These are phyloP conservation scores for Phlogophora meticulosa DNA, from an alignment of 2,888 invertebrate genomes.

Conservation along the genomic window DNA sequence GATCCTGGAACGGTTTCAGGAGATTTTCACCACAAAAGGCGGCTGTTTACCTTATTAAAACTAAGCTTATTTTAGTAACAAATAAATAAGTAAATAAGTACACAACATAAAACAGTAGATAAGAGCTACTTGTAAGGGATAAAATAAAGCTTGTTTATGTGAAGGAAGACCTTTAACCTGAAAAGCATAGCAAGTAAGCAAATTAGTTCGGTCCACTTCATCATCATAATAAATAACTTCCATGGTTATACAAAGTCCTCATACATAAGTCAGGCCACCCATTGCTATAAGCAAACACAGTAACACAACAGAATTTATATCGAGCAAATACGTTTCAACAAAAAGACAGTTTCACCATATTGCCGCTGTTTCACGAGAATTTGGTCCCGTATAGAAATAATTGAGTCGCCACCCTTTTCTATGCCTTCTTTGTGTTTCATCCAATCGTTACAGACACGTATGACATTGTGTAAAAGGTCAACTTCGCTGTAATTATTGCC, in stretches of 20 bases:
- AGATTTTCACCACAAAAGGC: too few species aligned
- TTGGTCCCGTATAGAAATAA: constrained; percentile 55
- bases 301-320: constrained; percentile 30
- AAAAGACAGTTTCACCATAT: constrained; percentile 30
- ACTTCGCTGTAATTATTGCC: constrained; percentile 72
- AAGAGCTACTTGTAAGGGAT: too few species aligned
- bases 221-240: not conserved
- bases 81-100: too few species aligned
- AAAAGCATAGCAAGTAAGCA: too few species aligned
- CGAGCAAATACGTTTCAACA: constrained; percentile 24
- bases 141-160: too few species aligned
- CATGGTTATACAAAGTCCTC: not conserved
- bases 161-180: too few species aligned
- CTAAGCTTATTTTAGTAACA: too few species aligned
- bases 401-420: constrained; percentile 61
- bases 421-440: constrained; percentile 58
- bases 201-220: too few species aligned
- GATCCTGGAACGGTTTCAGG: too few species aligned
- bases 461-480: constrained; percentile 68
- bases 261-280: too few species aligned
- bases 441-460: constrained; percentile 64
- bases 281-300: constrained; percentile 5
- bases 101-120: too few species aligned
- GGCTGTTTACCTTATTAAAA: too few species aligned
- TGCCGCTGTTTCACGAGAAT: constrained; percentile 29